Base-by-base conservation (phyloP, 1,140 invertebrate species). In the Drosophila carrolli region DNA sequence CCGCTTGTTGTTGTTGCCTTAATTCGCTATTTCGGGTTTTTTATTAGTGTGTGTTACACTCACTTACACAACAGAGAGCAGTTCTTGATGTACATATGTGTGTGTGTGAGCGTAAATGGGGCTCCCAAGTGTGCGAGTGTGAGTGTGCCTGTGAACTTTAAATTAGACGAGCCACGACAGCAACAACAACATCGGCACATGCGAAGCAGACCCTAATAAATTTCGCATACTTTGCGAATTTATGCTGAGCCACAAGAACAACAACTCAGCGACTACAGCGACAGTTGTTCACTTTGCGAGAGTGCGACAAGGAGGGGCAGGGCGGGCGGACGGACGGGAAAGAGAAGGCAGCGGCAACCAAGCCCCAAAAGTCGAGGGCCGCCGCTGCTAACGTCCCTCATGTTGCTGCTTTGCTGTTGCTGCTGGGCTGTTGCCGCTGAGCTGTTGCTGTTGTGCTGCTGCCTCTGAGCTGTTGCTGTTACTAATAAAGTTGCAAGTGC, bases 151-250 rank as follows among this genome's bases (percentile, higher is more conserved):
- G 81, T 90, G 85, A 89, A 84, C 84, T 89, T 89, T 89, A 89
- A 89, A 89, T 89, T 89, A 90, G 84, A 88, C 74, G 74, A 89
- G 78, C 62, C 75, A 88, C 83, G 79, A 89, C 61, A 56, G 16
- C 66, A 55, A 9, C 59, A 72, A 38, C 72, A 72, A 23, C 56
- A 76, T 41, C 59, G 67, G 50, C 83, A 70, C 78, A 82, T 78
- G 78, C 71, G 82, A 86, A 71, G 46, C 83, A 86, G 85, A 88
- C 84, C 84, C 85, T 88, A 88, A 88, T 88, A 88, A 88, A 88
- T 88, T 88, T 88, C 84, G 84, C 84, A 88, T 88, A 88, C 84
- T 88, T 88, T 80, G 84, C 84, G 84, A 88, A 88, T 88, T 88
- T 88, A 88, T 88, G 84, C 84, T 88, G 80, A 89, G 83, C 71